A percentile compares a stretch with the other conserved stretches of the same genome.
Conservation (phyloP, 2,113 vertebrate species). For the Poicephalus gulielmi region DNA sequence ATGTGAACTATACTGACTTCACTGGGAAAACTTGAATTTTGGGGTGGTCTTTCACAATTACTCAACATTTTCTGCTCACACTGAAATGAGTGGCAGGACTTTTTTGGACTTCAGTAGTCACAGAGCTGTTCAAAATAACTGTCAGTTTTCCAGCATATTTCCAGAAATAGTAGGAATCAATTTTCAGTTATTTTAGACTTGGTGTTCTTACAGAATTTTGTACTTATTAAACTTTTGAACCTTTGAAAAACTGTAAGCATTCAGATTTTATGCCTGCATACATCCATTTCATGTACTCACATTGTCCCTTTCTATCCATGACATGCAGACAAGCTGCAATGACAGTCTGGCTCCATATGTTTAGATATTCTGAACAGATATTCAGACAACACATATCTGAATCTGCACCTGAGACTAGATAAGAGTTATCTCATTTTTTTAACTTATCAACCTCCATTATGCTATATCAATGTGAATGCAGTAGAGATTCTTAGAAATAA, state of each 20-base stretch:
- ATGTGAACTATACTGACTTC: neutral
- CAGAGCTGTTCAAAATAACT: neutral
- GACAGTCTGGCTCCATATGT: neutral
- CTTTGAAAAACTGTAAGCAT: neutral
- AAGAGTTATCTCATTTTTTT: neutral
- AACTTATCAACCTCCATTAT: neutral
- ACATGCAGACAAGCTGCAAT: neutral
- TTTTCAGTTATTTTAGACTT: neutral
- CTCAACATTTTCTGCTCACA: neutral
- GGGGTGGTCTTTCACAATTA: neutral
- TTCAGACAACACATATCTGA: rapidly evolving
- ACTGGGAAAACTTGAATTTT: neutral
- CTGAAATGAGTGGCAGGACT: neutral
- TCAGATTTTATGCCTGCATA: neutral
- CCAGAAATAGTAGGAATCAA: neutral
- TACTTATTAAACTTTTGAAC: neutral
- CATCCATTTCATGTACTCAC: neutral
- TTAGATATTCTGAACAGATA: neutral
- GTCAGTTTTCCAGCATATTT: neutral
- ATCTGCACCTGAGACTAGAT: neutral
- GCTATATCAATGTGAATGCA: neutral
- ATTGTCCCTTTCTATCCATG: neutral
- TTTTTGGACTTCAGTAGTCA: neutral
- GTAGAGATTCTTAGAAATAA: neutral
- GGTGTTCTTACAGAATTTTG: neutral